Percentiles rank a stretch among this genome's conserved stretches.
Conservation (phyloP, 2,797 vertebrate species). For the Sebastes cheni region DNA sequence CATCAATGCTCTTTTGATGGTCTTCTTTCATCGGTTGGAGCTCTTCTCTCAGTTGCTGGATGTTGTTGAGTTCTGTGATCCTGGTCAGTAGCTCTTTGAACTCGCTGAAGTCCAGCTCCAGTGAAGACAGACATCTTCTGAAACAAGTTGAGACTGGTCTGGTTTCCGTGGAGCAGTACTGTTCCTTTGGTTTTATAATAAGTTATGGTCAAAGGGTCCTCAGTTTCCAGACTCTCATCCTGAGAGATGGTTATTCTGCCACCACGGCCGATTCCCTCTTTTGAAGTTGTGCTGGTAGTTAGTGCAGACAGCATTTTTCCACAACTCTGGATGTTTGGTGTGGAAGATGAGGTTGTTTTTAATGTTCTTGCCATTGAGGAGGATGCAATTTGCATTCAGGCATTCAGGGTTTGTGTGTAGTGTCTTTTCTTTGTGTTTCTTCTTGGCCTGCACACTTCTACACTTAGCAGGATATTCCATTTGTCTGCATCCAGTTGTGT, state of each 20-base stretch:
- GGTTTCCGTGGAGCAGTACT: too few species aligned
- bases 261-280: too few species aligned
- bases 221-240: too few species aligned
- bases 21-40: background rate
- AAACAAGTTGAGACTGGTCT: too few species aligned
- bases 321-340: background rate
- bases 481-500: background rate
- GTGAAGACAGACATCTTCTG: background rate
- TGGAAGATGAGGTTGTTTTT: background rate
- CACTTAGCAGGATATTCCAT: background rate
- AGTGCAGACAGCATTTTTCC: background rate
- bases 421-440: background rate
- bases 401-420: background rate
- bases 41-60: background rate
- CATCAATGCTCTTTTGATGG: background rate
- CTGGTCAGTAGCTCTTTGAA: background rate
- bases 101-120: background rate
- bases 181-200: too few species aligned
- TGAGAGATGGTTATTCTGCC: too few species aligned
- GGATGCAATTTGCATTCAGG: too few species aligned
- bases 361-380: too few species aligned
- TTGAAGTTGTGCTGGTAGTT: background rate
- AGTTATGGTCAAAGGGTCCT: too few species aligned
- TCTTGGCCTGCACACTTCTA: background rate
- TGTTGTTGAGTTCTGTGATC: background rate